phyloP scores from a whole-genome alignment of 1,140 invertebrate species.

The Hyphantria cunea region DNA sequence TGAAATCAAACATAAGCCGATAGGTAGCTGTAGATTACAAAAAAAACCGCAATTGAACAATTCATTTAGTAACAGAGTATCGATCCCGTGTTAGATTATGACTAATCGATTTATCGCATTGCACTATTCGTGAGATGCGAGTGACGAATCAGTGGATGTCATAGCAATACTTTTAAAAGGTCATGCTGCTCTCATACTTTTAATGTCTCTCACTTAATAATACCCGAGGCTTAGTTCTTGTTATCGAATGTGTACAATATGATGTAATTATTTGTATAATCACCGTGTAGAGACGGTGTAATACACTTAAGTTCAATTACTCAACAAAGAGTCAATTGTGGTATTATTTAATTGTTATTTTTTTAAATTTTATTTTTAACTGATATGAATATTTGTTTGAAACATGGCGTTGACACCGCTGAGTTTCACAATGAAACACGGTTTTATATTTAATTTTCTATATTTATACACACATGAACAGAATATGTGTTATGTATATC shows the following conservation, averaged over 20 bases:
- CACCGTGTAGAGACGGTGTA: not conserved
- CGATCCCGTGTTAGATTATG: constrained; percentile 22
- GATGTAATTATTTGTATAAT: constrained; percentile 33
- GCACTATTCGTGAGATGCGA: constrained; percentile 33
- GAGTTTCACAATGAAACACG: too few relatives aligned
- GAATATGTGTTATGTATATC: too few relatives aligned
- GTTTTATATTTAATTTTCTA: too few relatives aligned
- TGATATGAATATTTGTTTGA: too few relatives aligned
- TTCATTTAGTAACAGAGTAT: constrained; percentile 19
- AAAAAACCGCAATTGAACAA: constrained; percentile 16
- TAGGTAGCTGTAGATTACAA: constrained; percentile 8
- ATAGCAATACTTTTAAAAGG: constrained; percentile 58
- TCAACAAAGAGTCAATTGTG: not conserved
- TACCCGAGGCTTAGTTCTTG: constrained; percentile 39
- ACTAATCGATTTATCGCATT: constrained; percentile 37
- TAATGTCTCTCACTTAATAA: constrained; percentile 72
- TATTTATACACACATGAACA: too few relatives aligned
- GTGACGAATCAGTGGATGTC: constrained; percentile 54
- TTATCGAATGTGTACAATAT: constrained; percentile 32
- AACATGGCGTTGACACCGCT: too few relatives aligned
- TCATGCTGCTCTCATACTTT: constrained; percentile 70
- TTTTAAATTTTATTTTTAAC: not conserved
- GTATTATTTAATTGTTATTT: constrained; percentile 2
- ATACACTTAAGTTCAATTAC: not conserved
- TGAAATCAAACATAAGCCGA: constrained; percentile 8